Conservation (phyloP, 23 tunicate genomes). For the Ascidia mentula region DNA sequence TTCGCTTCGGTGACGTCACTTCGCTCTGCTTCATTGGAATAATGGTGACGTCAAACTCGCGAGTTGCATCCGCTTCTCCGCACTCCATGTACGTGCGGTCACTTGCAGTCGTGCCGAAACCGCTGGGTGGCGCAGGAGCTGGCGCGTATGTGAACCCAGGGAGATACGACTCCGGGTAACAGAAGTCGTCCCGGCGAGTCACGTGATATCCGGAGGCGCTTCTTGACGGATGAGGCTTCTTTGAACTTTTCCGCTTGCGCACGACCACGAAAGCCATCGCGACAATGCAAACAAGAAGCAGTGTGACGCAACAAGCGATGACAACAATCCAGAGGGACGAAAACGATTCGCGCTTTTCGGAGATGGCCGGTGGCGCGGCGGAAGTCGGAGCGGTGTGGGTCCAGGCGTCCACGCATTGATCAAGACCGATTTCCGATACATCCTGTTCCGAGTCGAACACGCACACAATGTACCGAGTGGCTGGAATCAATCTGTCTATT, state of each 20-base stretch:
- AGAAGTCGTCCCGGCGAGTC: conserved; percentile 23
- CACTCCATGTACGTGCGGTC: conserved; percentile 56
- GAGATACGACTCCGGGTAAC: conserved; percentile 16
- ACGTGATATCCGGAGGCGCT: conserved; percentile 18
- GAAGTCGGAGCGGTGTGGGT: conserved; percentile 12
- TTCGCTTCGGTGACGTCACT: conserved; percentile 28
- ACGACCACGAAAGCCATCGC: conserved; percentile 18
- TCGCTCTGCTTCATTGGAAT: conserved; percentile 37
- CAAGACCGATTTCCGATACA: not conserved
- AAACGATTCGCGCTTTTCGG: not conserved
- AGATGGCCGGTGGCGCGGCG: not conserved
- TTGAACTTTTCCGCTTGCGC: not conserved
- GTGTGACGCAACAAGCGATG: conserved; percentile 23
- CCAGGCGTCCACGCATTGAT: conserved; percentile 53
- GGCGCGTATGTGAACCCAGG: conserved; percentile 16
- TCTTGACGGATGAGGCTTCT: conserved; percentile 3
- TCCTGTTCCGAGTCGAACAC: conserved; percentile 59
- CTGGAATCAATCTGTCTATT: conserved; percentile 33
- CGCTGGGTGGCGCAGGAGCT: not conserved
- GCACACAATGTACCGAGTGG: conserved; percentile 57
- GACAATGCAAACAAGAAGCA: conserved; percentile 27
- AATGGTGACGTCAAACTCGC: conserved; percentile 75
- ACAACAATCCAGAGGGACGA: conserved; percentile 23
- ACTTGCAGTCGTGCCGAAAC: conserved; percentile 20
- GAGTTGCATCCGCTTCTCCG: conserved; percentile 74